A percentile compares a stretch with the other conserved stretches of the same genome.
phyloP scores from a whole-genome alignment of 1,140 invertebrate genomes.

The Drosophila auraria region DNA sequence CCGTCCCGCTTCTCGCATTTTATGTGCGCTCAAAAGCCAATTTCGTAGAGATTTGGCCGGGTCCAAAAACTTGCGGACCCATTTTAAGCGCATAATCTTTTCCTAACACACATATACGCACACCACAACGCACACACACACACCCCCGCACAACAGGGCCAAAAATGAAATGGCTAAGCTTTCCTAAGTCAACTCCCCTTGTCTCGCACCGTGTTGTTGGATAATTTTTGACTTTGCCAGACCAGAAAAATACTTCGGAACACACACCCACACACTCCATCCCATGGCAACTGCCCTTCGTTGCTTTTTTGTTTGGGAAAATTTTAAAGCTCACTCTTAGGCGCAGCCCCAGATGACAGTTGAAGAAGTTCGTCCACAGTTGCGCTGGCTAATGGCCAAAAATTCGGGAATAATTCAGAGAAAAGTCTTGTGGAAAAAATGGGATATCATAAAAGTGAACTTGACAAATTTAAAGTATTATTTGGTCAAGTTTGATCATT shows the following conservation, averaged over 20 bases:
- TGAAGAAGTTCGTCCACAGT: slow-evolving; percentile 24
- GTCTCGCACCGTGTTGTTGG: slow-evolving; percentile 49
- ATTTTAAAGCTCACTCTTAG: slow-evolving; percentile 47
- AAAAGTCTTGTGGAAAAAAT: background rate
- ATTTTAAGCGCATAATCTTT: slow-evolving; percentile 83
- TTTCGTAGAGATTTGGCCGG: slow-evolving; percentile 77
- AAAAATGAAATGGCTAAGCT: slow-evolving; percentile 77
- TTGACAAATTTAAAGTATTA: background rate
- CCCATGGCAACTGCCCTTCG: background rate
- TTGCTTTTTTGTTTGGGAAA: slow-evolving; percentile 15
- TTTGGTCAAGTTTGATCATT: background rate
- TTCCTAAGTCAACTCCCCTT: slow-evolving; percentile 38
- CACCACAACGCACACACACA: slow-evolving; percentile 30
- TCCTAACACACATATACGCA: slow-evolving; percentile 60
- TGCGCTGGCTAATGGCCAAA: slow-evolving; percentile 24
- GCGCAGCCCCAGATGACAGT: slow-evolving; percentile 36
- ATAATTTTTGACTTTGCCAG: slow-evolving; percentile 69
- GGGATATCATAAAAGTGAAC: background rate
- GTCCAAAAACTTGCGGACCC: slow-evolving; percentile 74
- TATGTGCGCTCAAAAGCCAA: slow-evolving; percentile 83
- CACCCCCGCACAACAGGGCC: slow-evolving; percentile 37
- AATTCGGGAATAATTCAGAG: slow-evolving; percentile 11
- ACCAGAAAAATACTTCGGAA: slow-evolving; percentile 42
- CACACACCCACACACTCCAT: background rate
- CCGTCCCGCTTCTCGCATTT: slow-evolving; percentile 71